These are phyloP conservation scores for Channallabes apus DNA, from an alignment of 2,797 vertebrate genomes.

Conservation along the genomic window DNA sequence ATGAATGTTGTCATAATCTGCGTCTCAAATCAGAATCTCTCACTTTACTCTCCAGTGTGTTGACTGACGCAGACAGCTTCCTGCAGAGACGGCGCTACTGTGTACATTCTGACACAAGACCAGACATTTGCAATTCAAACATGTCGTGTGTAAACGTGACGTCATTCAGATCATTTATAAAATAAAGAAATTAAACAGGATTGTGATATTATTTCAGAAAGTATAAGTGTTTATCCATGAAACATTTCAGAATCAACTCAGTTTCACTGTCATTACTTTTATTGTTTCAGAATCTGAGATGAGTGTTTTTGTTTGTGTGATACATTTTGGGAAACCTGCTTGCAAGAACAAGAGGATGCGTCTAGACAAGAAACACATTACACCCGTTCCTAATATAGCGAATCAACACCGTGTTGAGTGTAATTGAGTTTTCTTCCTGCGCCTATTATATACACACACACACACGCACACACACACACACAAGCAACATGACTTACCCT, in stretches of 20 bases:
- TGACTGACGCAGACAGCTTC: neutral
- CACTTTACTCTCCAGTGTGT: no score
- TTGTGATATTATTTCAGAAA: no score
- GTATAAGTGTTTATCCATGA: no score
- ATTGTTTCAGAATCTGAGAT: neutral
- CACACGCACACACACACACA: conserved; percentile 7
- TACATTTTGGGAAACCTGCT: conserved; percentile 65
- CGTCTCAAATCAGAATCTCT: neutral
- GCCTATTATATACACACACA: neutral
- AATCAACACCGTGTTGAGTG: conserved; percentile 52
- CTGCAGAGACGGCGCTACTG: no score
- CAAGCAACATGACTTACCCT: conserved; percentile 63
- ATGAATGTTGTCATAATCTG: neutral
- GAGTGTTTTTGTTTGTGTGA: conserved; percentile 34
- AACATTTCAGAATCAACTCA: neutral
- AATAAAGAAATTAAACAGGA: no score
- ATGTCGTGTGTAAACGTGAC: no score
- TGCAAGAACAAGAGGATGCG: conserved; percentile 65
- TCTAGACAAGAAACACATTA: conserved; percentile 73
- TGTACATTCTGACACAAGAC: no score
- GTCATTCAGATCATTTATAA: no score
- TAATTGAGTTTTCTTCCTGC: conserved; percentile 66
- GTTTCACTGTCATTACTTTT: neutral
- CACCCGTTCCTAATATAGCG: conserved; percentile 61
- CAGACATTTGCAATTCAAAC: no score